These are phyloP conservation scores for Alosa alosa DNA, from an alignment of 2,113 vertebrate genomes.

Conservation along the genomic window DNA sequence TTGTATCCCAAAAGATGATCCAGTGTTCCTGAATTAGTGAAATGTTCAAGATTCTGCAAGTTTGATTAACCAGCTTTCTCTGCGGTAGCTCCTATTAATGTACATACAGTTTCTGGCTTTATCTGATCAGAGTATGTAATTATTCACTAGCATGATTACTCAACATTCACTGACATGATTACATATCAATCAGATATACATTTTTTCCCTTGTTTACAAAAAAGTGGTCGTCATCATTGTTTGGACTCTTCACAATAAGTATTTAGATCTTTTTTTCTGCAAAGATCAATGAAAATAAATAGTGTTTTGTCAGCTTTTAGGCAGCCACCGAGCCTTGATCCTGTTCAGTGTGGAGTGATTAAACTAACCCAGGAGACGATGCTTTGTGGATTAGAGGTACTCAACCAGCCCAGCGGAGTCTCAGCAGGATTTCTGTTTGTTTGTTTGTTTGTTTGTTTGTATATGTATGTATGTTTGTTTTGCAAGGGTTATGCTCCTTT, in stretches of 20 bases:
- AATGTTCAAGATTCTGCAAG: not conserved
- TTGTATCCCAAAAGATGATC: constrained; percentile 18
- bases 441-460: constrained; percentile 1
- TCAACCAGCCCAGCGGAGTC: constrained; percentile 31
- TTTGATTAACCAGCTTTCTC: constrained; percentile 2
- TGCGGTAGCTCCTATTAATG: not conserved
- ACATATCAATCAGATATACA: not conserved
- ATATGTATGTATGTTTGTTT: not conserved
- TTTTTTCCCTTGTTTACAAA: not conserved
- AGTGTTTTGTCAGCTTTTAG: constrained; percentile 3
- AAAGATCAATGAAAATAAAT: constrained; percentile 12
- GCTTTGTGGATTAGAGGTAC: constrained; percentile 39
- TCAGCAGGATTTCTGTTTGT: constrained; percentile 49
- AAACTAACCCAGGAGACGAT: constrained; percentile 23
- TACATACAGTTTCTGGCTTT: constrained; percentile 16
- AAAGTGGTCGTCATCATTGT: not conserved
- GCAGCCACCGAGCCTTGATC: not conserved
- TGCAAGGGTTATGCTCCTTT: constrained; percentile 45
- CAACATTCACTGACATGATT: not conserved
- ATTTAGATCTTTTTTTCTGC: not conserved
- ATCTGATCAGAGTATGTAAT: not conserved
- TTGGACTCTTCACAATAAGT: constrained; percentile 1
- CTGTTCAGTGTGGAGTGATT: constrained; percentile 6
- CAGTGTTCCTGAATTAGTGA: constrained; percentile 14
- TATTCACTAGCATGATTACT: not conserved